phyloP scores from a whole-genome alignment of 2,113 vertebrate species.

The Aleadryas rufinucha region DNA sequence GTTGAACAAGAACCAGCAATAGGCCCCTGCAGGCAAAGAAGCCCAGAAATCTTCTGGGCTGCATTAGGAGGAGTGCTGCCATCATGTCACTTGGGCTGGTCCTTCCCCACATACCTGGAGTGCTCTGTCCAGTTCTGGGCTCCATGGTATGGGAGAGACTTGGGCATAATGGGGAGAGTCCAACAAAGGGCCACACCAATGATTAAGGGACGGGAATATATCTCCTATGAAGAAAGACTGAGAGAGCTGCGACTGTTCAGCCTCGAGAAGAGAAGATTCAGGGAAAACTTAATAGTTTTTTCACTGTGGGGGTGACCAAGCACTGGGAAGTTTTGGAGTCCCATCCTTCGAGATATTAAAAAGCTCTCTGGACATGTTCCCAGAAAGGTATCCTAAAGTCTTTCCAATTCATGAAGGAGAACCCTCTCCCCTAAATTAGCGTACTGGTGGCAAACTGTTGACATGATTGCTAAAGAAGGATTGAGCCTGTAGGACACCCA shows the following conservation, averaged over 20 bases:
- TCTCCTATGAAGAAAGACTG: not conserved
- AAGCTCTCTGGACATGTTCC: not conserved
- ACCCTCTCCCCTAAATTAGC: not conserved
- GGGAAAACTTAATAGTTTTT: not conserved
- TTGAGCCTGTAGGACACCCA: not conserved
- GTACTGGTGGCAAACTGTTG: rapidly evolving
- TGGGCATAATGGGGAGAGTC: no score
- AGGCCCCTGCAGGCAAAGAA: not conserved
- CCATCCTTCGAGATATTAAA: not conserved
- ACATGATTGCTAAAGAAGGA: not conserved
- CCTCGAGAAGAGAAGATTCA: not conserved
- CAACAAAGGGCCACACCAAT: not conserved
- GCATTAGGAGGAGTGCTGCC: not conserved
- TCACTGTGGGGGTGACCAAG: not conserved
- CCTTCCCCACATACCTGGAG: not conserved
- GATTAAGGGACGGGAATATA: not conserved
- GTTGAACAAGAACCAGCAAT: not conserved
- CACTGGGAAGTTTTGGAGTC: not conserved
- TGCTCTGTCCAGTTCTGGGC: not conserved
- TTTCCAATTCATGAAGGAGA: not conserved
- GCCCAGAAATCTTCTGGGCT: no score
- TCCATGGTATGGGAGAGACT: not conserved
- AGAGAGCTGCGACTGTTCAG: not conserved
- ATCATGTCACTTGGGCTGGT: not conserved
- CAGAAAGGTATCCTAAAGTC: not conserved